Conservation (phyloP, 1,140 invertebrate genomes). For the Solenopsis invicta region DNA sequence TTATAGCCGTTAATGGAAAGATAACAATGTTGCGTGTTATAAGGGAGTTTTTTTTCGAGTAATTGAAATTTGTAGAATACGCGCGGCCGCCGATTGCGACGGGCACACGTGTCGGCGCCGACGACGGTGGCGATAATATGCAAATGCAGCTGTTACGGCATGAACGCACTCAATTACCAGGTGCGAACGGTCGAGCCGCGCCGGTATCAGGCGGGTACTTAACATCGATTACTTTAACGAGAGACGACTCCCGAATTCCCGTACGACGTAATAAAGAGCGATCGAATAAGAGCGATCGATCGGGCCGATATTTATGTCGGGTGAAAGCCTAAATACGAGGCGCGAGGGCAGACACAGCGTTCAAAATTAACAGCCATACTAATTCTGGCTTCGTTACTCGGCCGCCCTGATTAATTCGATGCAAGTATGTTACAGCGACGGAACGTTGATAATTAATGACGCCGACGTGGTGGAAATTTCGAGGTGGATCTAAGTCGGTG, state of each 20-base stretch:
- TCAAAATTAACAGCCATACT: constrained; percentile 48
- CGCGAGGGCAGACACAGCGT: not conserved
- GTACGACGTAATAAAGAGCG: constrained; percentile 42
- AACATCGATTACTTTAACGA: constrained; percentile 59
- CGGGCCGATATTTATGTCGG: not conserved
- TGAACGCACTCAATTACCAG: constrained; percentile 61
- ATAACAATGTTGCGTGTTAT: constrained; percentile 36
- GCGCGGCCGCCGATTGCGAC: constrained; percentile 7
- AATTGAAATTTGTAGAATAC: constrained; percentile 56
- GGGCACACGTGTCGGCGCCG: constrained; percentile 33
- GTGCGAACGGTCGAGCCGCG: constrained; percentile 52
- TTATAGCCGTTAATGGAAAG: constrained; percentile 15
- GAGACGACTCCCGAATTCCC: constrained; percentile 21
- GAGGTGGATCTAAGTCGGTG: constrained; percentile 56
- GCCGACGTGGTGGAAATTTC: constrained; percentile 54
- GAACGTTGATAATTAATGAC: constrained; percentile 55
- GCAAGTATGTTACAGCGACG: constrained; percentile 43
- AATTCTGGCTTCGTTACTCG: constrained; percentile 43
- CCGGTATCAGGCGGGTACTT: constrained; percentile 45
- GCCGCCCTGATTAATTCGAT: constrained; percentile 57
- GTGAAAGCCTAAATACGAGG: not conserved
- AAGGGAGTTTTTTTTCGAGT: constrained; percentile 33
- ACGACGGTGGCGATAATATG: constrained; percentile 60
- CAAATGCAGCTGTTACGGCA: constrained; percentile 59
- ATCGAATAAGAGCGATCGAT: constrained; percentile 39